Evolutionary conservation across 2,888 invertebrate genomes (phyloP), one percentile per base, ranked within the genome.

Genomic region (Notodonta dromedarius): DNA sequence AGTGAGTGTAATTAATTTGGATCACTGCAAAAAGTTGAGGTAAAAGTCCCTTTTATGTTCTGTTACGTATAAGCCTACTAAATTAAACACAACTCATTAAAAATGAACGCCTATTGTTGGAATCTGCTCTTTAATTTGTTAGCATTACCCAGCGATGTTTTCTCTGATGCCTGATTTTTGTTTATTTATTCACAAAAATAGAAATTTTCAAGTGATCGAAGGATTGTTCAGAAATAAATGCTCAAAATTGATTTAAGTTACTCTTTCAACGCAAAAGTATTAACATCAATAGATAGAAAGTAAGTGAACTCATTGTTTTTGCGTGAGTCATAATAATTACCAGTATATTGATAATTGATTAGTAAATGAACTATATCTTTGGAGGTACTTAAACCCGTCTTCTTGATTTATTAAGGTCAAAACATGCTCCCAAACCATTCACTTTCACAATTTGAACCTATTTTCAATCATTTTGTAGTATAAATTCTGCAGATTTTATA

Each of bases 21-120:
- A 58, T 63, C 60, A 54, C 57, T 60, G 58, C 60, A 46, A 62
- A 53, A 48, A 48, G 42, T 54, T 56, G 57, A 71, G 73, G 73
- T 74, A 74, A 72, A 66, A 65, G 54, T 65, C 3, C 63, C 54
- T 51, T 60, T 67, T 73, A 67, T 67, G 32, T 7, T 39, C 6
- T 5, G 11, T 67, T 70, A 68, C 32, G 42, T 70, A 70, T 59
- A 56, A 74, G 13, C 59, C 66, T 40, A 60, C 61, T 40, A 24
- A 62, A 53, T 70, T 55, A 4, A 61, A 53, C 46, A 51, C 3
- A 6, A n/a, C 46, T 9, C 39, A n/a, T 40, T 51, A 46, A 16
- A 14, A 24, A 5, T 56, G 40, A 9, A 13, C 13, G 9, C 12
- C 11, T 52, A 35, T 42, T 51, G 42, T n/a, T 8, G 0, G 6